Conservation (phyloP, 2,888 invertebrate species). For the Fissipunctia ypsillon region DNA sequence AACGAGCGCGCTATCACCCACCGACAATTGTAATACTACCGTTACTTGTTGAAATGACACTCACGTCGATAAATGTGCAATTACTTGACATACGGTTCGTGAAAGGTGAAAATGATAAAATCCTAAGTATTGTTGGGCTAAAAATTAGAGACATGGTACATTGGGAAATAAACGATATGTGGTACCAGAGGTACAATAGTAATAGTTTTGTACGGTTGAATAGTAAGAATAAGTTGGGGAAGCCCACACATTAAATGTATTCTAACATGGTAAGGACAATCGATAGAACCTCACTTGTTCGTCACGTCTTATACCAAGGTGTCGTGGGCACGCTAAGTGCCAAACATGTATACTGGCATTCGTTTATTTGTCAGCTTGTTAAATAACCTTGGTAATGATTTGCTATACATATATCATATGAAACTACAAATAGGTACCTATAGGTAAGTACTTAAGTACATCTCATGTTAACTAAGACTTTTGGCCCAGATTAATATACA, state of each 20-base stretch:
- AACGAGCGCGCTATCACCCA: constrained; percentile 67
- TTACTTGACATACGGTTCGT: constrained; percentile 41
- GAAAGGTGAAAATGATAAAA: constrained; percentile 23
- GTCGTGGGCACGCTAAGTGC: constrained; percentile 41
- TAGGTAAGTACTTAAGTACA: neutral
- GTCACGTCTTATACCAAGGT: constrained; percentile 50
- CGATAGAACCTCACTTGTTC: constrained; percentile 27
- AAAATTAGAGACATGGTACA: neutral
- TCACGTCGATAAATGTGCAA: constrained; percentile 50
- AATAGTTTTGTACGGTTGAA: neutral
- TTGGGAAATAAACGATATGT: neutral
- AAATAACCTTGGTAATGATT: constrained; percentile 45
- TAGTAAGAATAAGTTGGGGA: constrained; percentile 13
- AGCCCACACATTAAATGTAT: constrained; percentile 49
- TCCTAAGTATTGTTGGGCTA: neutral
- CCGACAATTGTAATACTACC: constrained; percentile 73
- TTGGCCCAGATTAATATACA: constrained; percentile 11
- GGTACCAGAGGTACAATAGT: neutral
- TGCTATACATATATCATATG: constrained; percentile 12
- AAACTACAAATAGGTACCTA: constrained; percentile 1
- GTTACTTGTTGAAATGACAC: constrained; percentile 69
- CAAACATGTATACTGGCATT: constrained; percentile 44
- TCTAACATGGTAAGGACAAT: constrained; percentile 41
- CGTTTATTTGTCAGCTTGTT: constrained; percentile 21
- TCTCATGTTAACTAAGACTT: neutral